Percentiles rank a stretch among this genome's conserved stretches.
Evolutionary conservation across 2,888 invertebrate species (phyloP).

Genomic region (Azorinus chamasolen): DNA sequence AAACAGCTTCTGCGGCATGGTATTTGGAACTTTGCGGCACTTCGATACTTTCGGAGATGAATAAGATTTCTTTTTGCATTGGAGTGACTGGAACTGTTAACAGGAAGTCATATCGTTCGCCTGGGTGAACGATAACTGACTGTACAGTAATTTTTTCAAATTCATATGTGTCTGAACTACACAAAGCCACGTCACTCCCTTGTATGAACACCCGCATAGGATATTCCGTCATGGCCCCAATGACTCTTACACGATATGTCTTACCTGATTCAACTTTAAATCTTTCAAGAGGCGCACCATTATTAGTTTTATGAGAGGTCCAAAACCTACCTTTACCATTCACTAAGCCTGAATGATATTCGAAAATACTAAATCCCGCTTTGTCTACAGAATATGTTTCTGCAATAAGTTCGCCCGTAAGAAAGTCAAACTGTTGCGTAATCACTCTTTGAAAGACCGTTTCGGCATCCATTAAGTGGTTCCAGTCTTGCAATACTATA

Average conservation of each 20-base stretch:
- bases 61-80: slow-evolving; percentile 52
- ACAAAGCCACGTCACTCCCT: slow-evolving; percentile 41
- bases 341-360: slow-evolving; percentile 64
- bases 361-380: slow-evolving; percentile 47
- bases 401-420: slow-evolving; percentile 15
- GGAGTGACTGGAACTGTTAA: slow-evolving; percentile 33
- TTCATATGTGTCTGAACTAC: slow-evolving; percentile 65
- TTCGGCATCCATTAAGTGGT: slow-evolving; percentile 70
- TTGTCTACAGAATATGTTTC: slow-evolving; percentile 50
- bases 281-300: slow-evolving; percentile 58
- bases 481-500: slow-evolving; percentile 71
- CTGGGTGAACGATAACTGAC: slow-evolving; percentile 67
- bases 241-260: slow-evolving; percentile 29
- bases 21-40: slow-evolving; percentile 44
- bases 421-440: slow-evolving; percentile 58
- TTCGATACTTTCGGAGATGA: slow-evolving; percentile 70
- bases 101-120: slow-evolving; percentile 71
- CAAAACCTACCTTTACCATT: too few species aligned
- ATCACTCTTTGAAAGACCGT: slow-evolving; percentile 54
- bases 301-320: slow-evolving; percentile 41
- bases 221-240: slow-evolving; percentile 41
- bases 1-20: slow-evolving; percentile 63
- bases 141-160: slow-evolving; percentile 56
- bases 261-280: slow-evolving; percentile 54
- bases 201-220: slow-evolving; percentile 35